Percentiles rank a stretch among this genome's conserved stretches.
Conservation (phyloP, 2,888 invertebrate species). For the Sminthurides aquaticus region DNA sequence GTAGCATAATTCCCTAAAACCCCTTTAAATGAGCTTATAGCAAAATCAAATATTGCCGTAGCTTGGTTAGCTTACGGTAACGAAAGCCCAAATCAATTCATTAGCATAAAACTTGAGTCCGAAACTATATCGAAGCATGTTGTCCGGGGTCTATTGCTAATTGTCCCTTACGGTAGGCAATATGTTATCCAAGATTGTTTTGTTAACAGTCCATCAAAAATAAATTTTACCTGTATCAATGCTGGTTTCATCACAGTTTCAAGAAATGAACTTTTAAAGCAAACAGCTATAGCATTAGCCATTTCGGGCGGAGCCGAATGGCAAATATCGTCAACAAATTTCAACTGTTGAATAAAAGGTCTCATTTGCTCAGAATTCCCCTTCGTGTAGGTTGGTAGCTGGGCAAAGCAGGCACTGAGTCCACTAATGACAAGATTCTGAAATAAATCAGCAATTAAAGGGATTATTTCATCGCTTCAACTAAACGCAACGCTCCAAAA, state of each 20-base stretch:
- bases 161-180: too few species aligned
- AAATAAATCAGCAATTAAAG: conserved; percentile 3
- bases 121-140: too few species aligned
- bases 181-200: too few species aligned
- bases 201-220: too few species aligned
- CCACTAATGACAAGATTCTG: conserved; percentile 41
- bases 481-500: conserved; percentile 1
- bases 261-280: conserved; percentile 38
- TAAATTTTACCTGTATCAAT: conserved; percentile 38
- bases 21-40: too few species aligned
- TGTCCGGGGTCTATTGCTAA: too few species aligned
- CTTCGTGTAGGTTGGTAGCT: conserved; percentile 36
- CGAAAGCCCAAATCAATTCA: too few species aligned
- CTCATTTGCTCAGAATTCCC: conserved; percentile 31
- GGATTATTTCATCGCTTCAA: not conserved
- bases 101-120: too few species aligned
- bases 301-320: conserved; percentile 30
- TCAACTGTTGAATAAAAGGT: conserved; percentile 36
- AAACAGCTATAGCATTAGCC: conserved; percentile 33
- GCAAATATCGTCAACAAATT: conserved; percentile 39
- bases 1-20: too few species aligned
- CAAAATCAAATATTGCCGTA: too few species aligned
- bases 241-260: conserved; percentile 39
- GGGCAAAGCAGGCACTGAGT: conserved; percentile 39
- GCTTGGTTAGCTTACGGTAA: too few species aligned